Evolutionary conservation across 2,888 invertebrate species (phyloP).

Genomic region (Diaperis boleti): DNA sequence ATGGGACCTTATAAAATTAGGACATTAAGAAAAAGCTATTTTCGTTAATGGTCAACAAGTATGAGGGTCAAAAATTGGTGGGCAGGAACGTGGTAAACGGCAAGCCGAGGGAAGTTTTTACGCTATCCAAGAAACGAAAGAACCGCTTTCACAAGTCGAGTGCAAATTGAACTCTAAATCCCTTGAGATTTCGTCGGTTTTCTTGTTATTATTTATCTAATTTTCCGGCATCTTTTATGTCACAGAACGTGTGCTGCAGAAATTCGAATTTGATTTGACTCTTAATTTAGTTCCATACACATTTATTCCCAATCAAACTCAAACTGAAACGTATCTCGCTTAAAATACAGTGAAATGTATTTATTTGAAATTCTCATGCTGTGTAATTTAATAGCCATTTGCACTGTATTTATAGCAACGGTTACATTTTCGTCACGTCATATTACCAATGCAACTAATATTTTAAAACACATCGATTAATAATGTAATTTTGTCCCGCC

Average conservation of each 20-base stretch:
- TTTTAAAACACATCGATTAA: too few relatives aligned
- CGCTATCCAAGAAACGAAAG: conserved; percentile 27
- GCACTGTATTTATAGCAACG: too few relatives aligned
- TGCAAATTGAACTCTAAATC: conserved; percentile 52
- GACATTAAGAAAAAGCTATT: conserved; percentile 41
- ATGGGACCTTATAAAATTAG: conserved; percentile 31
- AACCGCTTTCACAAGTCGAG: conserved; percentile 44
- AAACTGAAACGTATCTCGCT: not conserved
- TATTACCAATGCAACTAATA: too few relatives aligned
- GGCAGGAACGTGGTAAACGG: conserved; percentile 26
- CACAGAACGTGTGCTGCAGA: conserved; percentile 10
- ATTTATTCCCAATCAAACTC: too few relatives aligned
- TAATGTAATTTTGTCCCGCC: too few relatives aligned
- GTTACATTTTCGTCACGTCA: too few relatives aligned
- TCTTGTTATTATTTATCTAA: conserved; percentile 52
- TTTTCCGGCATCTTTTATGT: conserved; percentile 42
- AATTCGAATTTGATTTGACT: conserved; percentile 12
- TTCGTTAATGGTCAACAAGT: conserved; percentile 47
- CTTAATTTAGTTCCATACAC: conserved; percentile 15
- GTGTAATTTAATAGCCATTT: too few relatives aligned
- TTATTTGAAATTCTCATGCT: too few relatives aligned
- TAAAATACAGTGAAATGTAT: not conserved
- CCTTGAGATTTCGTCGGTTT: conserved; percentile 46
- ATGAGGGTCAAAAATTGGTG: conserved; percentile 43
- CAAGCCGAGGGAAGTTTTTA: conserved; percentile 23